phyloP scores from a whole-genome alignment of 2,113 vertebrate genomes.

The Erpornis zantholeuca region DNA sequence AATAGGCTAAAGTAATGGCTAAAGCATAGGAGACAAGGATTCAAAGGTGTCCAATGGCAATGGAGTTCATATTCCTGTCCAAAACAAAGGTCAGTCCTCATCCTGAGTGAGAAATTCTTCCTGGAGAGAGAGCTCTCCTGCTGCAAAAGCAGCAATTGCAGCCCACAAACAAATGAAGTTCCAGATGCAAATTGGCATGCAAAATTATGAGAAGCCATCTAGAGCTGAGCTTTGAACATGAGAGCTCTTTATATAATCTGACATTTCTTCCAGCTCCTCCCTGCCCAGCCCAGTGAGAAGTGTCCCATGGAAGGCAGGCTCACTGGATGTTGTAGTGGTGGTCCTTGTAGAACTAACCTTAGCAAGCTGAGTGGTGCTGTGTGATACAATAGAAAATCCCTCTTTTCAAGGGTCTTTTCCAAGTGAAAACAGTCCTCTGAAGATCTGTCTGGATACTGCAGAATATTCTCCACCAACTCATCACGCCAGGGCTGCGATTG shows the following conservation, averaged over 20 bases:
- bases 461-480: background rate
- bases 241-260: background rate
- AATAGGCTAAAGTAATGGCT: background rate
- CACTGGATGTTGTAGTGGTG: background rate
- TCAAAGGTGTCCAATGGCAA: background rate
- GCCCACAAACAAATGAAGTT: background rate
- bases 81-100: background rate
- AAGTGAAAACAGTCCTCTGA: background rate
- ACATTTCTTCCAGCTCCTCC: background rate
- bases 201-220: background rate
- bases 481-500: background rate
- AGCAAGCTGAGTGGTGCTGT: background rate
- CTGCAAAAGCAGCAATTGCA: background rate
- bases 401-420: background rate
- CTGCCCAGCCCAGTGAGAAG: background rate
- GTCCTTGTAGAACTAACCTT: background rate
- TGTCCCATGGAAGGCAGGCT: background rate
- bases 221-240: background rate
- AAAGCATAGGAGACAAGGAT: background rate
- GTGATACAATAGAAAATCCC: background rate
- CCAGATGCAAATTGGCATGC: background rate
- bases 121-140: background rate
- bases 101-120: background rate
- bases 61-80: background rate
- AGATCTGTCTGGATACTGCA: background rate